phyloP scores from a whole-genome alignment of 1,140 invertebrate genomes.

The Drosophila ohnishii region DNA sequence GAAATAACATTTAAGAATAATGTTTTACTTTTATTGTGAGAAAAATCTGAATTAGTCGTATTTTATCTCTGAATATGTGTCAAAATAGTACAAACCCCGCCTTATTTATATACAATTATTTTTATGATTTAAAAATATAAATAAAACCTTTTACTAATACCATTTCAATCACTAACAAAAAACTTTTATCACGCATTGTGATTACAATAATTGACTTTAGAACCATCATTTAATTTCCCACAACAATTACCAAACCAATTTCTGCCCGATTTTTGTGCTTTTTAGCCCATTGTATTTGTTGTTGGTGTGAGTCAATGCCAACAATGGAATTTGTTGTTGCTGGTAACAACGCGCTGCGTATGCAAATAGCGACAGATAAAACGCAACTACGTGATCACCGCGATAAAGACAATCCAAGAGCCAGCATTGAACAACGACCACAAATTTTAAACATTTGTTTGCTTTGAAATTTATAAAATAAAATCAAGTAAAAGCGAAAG shows the following conservation, averaged over 20 bases:
- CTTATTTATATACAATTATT: neutral
- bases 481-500: constrained; percentile 69
- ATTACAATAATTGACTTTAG: constrained; percentile 13
- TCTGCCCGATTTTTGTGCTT: constrained; percentile 12
- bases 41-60: too few relatives aligned
- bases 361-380: constrained; percentile 75
- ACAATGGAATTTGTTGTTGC: constrained; percentile 48
- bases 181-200: constrained; percentile 17
- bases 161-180: neutral
- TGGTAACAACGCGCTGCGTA: constrained; percentile 56
- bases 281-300: constrained; percentile 33
- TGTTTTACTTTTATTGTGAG: neutral
- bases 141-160: neutral
- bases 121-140: neutral
- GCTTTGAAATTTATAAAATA: constrained; percentile 29
- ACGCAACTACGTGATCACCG: constrained; percentile 67
- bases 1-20: too few relatives aligned
- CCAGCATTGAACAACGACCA: constrained; percentile 66
- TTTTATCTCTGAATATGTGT: neutral
- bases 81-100: neutral
- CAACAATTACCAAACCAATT: constrained; percentile 33
- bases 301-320: constrained; percentile 51
- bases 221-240: constrained; percentile 26
- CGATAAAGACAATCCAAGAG: constrained; percentile 60
- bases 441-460: constrained; percentile 67